Percentiles rank a stretch among this genome's conserved stretches.
Conservation (phyloP, 1,140 invertebrate species). For the Epicauta chinensis region DNA sequence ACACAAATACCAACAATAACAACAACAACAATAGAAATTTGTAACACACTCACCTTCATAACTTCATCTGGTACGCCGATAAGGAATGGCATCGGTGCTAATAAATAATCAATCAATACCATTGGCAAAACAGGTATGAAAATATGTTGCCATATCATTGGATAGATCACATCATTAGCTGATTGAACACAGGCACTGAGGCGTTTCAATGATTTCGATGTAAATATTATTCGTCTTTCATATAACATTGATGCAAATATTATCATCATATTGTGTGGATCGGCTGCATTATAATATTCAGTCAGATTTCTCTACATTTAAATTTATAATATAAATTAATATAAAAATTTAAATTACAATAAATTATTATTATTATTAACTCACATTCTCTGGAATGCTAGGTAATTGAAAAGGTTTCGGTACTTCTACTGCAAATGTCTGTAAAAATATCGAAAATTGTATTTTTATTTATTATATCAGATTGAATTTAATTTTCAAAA, state of each 20-base stretch:
- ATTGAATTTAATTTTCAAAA: not conserved
- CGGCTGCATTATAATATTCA: conserved; percentile 92
- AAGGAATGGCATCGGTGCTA: conserved; percentile 91
- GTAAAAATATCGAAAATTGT: conserved; percentile 38
- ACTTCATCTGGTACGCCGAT: conserved; percentile 85
- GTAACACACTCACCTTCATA: conserved; percentile 57
- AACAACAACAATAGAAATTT: not conserved
- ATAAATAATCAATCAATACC: conserved; percentile 81
- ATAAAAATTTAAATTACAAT: not conserved
- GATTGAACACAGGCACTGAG: conserved; percentile 91
- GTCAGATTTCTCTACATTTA: conserved; percentile 80
- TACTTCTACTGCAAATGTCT: conserved; percentile 71
- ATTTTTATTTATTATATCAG: not conserved
- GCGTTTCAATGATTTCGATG: conserved; percentile 76
- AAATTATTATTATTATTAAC: conserved; percentile 45
- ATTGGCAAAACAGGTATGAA: conserved; percentile 90
- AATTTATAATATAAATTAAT: not conserved
- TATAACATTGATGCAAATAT: conserved; percentile 92
- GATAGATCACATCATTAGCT: conserved; percentile 87
- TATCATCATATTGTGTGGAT: conserved; percentile 86
- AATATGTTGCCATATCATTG: conserved; percentile 97
- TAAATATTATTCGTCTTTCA: conserved; percentile 87
- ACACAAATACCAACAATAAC: not conserved
- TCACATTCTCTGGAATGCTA: conserved; percentile 92
- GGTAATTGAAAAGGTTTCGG: conserved; percentile 76